A percentile compares a stretch with the other conserved stretches of the same genome.
These are phyloP conservation scores for Arothron firmamentum DNA, from an alignment of 2,113 vertebrate species.

Conservation along the genomic window DNA sequence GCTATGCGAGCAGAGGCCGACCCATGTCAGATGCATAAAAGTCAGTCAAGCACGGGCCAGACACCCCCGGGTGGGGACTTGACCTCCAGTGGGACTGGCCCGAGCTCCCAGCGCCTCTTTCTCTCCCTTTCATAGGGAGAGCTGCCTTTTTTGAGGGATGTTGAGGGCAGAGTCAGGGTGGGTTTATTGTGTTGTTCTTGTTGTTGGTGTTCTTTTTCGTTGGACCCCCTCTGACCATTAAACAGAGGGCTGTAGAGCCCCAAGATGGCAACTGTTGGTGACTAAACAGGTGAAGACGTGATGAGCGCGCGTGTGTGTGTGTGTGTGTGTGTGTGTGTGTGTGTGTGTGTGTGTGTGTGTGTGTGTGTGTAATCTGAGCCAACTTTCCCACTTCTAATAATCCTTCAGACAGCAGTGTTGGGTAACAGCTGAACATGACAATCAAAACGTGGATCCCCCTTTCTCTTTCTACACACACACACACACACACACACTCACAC, in stretches of 20 bases:
- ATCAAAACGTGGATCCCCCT: constrained; percentile 33
- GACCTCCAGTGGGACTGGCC: constrained; percentile 54
- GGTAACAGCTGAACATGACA: constrained; percentile 54
- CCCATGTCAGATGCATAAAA: constrained; percentile 50
- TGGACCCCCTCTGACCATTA: background rate
- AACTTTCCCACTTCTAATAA: constrained; percentile 50
- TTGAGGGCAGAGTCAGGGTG: constrained; percentile 3
- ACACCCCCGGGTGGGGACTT: constrained; percentile 46
- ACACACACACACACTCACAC: constrained; percentile 1
- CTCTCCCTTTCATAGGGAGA: constrained; percentile 51
- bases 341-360: constrained; percentile 4
- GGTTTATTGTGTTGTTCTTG: constrained; percentile 11
- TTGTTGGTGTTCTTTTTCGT: background rate
- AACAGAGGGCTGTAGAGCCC: constrained; percentile 43
- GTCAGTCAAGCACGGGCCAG: constrained; percentile 45
- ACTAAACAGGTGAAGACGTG: constrained; percentile 71
- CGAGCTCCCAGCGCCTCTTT: constrained; percentile 31
- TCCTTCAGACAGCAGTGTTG: constrained; percentile 26
- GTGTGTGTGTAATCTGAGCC: constrained; percentile 15
- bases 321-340: constrained; percentile 7
- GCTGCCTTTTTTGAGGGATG: constrained; percentile 18
- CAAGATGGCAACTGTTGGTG: constrained; percentile 55
- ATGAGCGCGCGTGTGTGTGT: constrained; percentile 23
- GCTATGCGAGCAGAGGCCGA: constrained; percentile 27
- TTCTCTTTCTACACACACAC: constrained; percentile 24